Evolutionary conservation across 2,888 invertebrate species (phyloP), one percentile per base, ranked within the genome.

Genomic region (Pristionchus arcanus): DNA sequence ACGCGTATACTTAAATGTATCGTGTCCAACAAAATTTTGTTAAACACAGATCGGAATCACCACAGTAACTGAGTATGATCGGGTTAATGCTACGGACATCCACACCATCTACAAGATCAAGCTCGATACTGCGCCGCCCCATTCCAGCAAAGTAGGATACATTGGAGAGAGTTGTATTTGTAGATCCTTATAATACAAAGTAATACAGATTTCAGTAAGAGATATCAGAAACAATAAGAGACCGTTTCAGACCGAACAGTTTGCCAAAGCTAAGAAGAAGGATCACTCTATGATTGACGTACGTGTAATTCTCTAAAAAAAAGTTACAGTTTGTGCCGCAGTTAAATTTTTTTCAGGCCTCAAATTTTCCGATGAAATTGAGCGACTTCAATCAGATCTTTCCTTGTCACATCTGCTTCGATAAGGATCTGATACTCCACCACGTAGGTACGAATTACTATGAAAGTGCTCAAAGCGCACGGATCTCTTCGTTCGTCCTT

Each of bases 371-470:
- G 1, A 16, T 77, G 77, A 77, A 25, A 11, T 34, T 77, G 77
- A 4, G 49, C n/a, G 77, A 77, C 77, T 77, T 77, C 77, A 77
- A 77, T 21, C 21, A 77, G 77, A 77, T 77, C 77, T 77, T 77
- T 34, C 77, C 77, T 42, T 77, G 77, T n/a, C 77, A 77, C 42
- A 77, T 77, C 77, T 77, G 77, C 42, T 77, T 77, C 49, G 21
- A 77, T 42, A 19, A 34, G 42, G 42, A 77, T 25, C n/a, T 77
- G 77, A 0, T 42, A 19, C 11, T 77, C 42, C 34, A 77, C 25
- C 77, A 77, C 42, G 77, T 77, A 21, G 77, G 77, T 77, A 9
- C 11, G 77, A 34, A 66, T 49, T 49, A 49, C 13, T 0, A 49
- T 49, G 21, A 28, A 28, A n/a, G 2, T 66, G 21, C 63, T 21